These are phyloP conservation scores for Atlantisia rogersi DNA, from an alignment of 2,113 vertebrate species.

Conservation along the genomic window DNA sequence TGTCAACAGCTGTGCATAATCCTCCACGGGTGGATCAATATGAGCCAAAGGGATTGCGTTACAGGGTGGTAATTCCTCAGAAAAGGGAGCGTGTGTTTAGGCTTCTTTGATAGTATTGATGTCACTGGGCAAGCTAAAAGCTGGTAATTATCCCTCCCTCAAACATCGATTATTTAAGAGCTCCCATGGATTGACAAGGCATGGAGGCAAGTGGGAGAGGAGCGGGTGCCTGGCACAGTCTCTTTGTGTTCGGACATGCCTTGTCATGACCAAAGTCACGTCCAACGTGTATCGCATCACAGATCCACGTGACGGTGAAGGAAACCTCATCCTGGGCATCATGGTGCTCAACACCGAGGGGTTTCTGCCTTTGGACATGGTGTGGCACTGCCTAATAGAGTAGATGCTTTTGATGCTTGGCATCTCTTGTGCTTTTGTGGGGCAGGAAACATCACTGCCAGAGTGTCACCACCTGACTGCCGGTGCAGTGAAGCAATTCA, in stretches of 20 bases:
- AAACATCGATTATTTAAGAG: not conserved
- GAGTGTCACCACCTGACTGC: accelerated
- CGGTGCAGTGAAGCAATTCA: accelerated
- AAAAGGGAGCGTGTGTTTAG: not conserved
- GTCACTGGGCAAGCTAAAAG: slow-evolving; percentile 15
- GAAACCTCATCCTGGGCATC: accelerated
- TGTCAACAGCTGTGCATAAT: slow-evolving; percentile 52
- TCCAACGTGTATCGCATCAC: accelerated
- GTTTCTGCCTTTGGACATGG: not conserved
- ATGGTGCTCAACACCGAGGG: accelerated
- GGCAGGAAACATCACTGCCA: not conserved
- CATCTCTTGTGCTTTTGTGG: not conserved
- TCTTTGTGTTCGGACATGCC: accelerated
- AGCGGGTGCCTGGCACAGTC: accelerated
- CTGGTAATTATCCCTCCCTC: not conserved
- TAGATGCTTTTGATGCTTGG: not conserved
- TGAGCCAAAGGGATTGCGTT: not conserved
- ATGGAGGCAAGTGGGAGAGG: accelerated
- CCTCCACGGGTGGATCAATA: slow-evolving; percentile 5
- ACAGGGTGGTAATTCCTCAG: slow-evolving; percentile 21
- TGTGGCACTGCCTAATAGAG: accelerated
- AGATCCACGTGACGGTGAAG: no score
- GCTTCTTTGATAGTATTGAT: not conserved
- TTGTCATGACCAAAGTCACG: accelerated
- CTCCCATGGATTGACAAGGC: not conserved